Evolutionary conservation across 2,888 invertebrate genomes (phyloP).

Genomic region (Cyclophora punctaria): DNA sequence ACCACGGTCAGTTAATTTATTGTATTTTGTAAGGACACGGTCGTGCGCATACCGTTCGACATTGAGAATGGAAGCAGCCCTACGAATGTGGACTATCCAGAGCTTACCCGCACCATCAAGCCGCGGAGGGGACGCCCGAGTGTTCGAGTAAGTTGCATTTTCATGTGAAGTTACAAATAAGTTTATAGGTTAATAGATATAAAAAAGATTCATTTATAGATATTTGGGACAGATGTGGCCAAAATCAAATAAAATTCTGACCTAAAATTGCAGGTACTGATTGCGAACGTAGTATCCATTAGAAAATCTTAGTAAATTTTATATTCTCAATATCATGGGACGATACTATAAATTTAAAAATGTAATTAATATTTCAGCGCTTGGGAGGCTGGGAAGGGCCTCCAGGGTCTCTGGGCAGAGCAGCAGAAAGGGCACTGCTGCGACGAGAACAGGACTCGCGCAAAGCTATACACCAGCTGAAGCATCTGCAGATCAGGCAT

Average conservation of each 20-base stretch:
- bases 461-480: constrained; percentile 64
- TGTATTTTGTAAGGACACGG: constrained; percentile 40
- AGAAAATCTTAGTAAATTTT: too few species aligned
- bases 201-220: too few species aligned
- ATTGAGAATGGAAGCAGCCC: constrained; percentile 45
- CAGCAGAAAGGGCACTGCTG: constrained; percentile 57
- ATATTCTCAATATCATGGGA: too few species aligned
- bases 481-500: constrained; percentile 56
- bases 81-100: constrained; percentile 35
- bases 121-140: constrained; percentile 59
- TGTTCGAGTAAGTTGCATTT: constrained; percentile 36
- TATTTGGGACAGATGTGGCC: too few species aligned
- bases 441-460: constrained; percentile 65
- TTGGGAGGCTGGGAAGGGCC: constrained; percentile 48
- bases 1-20: neutral
- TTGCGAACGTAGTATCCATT: too few species aligned
- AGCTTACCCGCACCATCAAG: constrained; percentile 43
- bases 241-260: too few species aligned
- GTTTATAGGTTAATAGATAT: too few species aligned
- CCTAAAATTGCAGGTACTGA: too few species aligned
- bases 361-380: constrained; percentile 26
- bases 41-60: constrained; percentile 65
- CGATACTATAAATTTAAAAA: neutral
- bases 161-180: neutral
- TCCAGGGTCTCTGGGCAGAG: constrained; percentile 45